phyloP scores from a whole-genome alignment of 2,797 vertebrate genomes.

The Amniataba percoides region DNA sequence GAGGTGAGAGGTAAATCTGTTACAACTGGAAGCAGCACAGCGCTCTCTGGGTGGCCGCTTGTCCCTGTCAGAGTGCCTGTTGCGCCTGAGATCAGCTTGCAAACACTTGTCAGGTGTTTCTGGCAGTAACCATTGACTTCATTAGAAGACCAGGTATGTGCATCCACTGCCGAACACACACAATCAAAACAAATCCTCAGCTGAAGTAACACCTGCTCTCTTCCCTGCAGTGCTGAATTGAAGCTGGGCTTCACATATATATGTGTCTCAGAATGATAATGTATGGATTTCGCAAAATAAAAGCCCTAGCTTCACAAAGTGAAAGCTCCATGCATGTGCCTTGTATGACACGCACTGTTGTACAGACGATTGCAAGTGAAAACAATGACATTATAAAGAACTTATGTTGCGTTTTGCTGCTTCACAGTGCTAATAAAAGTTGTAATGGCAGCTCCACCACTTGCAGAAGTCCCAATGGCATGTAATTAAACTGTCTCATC shows the following conservation, averaged over 20 bases:
- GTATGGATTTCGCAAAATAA: slow-evolving; percentile 21
- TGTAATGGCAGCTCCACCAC: slow-evolving; percentile 66
- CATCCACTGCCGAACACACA: slow-evolving; percentile 19
- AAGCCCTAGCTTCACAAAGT: slow-evolving; percentile 11
- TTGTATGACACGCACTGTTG: background rate
- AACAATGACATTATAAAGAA: slow-evolving; percentile 49
- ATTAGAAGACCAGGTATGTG: slow-evolving; percentile 43
- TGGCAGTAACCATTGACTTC: slow-evolving; percentile 67
- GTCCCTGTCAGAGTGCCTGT: slow-evolving; percentile 51
- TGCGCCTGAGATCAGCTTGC: slow-evolving; percentile 49
- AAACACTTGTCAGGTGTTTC: slow-evolving; percentile 70
- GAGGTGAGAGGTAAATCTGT: slow-evolving; percentile 41
- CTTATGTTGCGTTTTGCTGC: slow-evolving; percentile 51
- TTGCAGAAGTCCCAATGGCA: slow-evolving; percentile 68
- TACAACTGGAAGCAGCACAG: slow-evolving; percentile 38
- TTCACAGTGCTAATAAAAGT: slow-evolving; percentile 61
- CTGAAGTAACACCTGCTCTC: slow-evolving; percentile 49
- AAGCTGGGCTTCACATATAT: slow-evolving; percentile 24
- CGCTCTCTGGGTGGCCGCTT: slow-evolving; percentile 41
- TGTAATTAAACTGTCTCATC: slow-evolving; percentile 81
- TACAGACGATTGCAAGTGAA: slow-evolving; percentile 25
- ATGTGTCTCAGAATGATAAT: background rate
- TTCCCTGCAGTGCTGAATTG: slow-evolving; percentile 26
- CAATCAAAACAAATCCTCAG: slow-evolving; percentile 34
- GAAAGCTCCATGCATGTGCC: background rate